phyloP scores from a whole-genome alignment of 2,888 invertebrate genomes.

The Eutolmus rufibarbis region DNA sequence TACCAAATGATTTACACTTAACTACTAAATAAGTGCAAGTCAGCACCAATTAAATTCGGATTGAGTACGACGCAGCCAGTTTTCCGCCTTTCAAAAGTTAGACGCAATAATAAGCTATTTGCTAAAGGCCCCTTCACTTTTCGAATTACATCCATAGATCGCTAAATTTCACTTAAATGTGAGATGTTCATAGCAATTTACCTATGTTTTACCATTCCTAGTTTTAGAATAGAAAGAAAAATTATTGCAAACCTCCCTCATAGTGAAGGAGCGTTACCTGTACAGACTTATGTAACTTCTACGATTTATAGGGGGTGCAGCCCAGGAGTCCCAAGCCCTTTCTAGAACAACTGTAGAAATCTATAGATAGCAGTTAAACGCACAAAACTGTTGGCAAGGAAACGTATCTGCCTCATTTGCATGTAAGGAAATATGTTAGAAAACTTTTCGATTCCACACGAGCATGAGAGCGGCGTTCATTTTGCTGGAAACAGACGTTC shows the following conservation, averaged over 20 bases:
- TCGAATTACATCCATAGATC: neutral
- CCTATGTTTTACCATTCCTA: neutral
- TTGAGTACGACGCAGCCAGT: too few relatives aligned
- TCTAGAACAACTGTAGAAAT: neutral
- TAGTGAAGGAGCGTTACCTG: neutral
- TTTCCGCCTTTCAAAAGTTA: too few relatives aligned
- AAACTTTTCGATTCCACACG: conserved; percentile 19
- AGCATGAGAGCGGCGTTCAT: conserved; percentile 11
- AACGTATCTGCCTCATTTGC: neutral
- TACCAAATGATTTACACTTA: too few relatives aligned
- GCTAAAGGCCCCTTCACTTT: neutral
- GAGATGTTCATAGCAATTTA: neutral
- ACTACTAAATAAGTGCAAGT: too few relatives aligned
- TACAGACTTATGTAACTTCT: neutral
- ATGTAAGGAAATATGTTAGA: neutral
- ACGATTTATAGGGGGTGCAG: neutral
- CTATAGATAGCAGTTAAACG: neutral
- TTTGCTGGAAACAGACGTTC: neutral
- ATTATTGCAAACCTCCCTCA: neutral
- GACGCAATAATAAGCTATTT: too few relatives aligned
- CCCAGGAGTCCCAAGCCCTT: neutral
- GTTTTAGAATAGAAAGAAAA: neutral
- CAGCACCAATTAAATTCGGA: too few relatives aligned
- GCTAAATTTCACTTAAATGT: neutral
- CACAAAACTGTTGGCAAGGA: neutral